These are phyloP conservation scores for Orchestia grillus DNA, from an alignment of 1,140 invertebrate genomes.

Conservation along the genomic window DNA sequence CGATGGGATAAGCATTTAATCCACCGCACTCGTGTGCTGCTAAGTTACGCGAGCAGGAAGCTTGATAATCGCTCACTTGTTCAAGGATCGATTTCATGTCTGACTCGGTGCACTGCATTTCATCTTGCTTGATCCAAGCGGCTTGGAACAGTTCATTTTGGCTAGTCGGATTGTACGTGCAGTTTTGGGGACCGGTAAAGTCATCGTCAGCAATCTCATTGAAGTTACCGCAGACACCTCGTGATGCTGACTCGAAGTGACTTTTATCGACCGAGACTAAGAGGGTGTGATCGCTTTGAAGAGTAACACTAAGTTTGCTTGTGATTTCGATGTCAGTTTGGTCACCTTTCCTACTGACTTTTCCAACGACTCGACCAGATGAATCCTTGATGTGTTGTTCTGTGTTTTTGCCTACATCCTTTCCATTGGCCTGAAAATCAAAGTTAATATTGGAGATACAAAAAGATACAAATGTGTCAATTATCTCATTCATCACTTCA, in stretches of 20 bases:
- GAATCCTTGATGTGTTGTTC: not conserved
- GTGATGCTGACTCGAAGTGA: not conserved
- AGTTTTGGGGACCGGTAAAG: not conserved
- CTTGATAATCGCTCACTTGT: not conserved
- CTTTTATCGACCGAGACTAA: not conserved
- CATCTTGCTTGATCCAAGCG: not conserved
- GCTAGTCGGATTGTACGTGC: not conserved
- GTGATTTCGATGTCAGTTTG: not conserved
- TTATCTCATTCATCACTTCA: too few species aligned
- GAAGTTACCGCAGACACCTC: slow-evolving; percentile 12
- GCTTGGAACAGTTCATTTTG: not conserved
- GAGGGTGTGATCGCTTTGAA: not conserved
- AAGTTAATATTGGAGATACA: not conserved
- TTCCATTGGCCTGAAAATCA: not conserved
- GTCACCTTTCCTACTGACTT: not conserved
- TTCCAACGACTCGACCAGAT: not conserved
- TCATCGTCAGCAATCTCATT: not conserved
- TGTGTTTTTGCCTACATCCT: not conserved
- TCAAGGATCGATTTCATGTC: not conserved
- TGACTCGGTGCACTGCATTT: not conserved
- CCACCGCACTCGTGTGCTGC: not conserved
- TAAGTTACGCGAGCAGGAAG: not conserved
- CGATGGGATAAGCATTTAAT: not conserved
- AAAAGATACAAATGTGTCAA: not conserved
- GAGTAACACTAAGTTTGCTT: not conserved